These are phyloP conservation scores for Genyomyrus donnyi DNA, from an alignment of 2,113 vertebrate species.

Conservation along the genomic window DNA sequence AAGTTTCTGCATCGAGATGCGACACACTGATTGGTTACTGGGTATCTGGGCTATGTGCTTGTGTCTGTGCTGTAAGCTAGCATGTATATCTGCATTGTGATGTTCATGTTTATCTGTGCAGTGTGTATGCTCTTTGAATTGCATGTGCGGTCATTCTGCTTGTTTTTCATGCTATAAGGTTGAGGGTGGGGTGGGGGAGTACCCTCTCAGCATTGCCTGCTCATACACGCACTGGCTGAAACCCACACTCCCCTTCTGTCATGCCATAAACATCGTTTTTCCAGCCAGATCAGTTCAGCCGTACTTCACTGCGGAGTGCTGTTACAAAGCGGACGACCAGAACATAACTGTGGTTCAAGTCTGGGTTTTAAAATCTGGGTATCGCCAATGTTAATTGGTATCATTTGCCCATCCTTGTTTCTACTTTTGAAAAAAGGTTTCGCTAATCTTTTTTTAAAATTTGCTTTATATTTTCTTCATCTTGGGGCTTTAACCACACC, in stretches of 20 bases:
- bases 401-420: background rate
- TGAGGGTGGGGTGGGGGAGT: no score
- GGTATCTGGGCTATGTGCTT: background rate
- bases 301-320: background rate
- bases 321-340: background rate
- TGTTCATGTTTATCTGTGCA: background rate
- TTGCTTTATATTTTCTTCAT: background rate
- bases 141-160: background rate
- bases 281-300: background rate
- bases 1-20: conserved; percentile 18
- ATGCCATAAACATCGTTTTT: background rate
- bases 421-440: background rate
- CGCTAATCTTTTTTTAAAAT: background rate
- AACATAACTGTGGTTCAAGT: background rate
- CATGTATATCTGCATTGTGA: background rate
- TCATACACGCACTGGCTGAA: background rate
- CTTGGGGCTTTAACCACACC: background rate
- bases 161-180: background rate
- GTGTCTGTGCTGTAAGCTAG: background rate
- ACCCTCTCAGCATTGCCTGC: background rate
- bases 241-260: background rate
- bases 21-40: conserved; percentile 27
- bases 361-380: background rate
- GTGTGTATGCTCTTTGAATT: background rate
- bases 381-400: background rate